These are phyloP conservation scores for Aphelenchoides avenae DNA, from an alignment of 1,140 invertebrate species.

Conservation along the genomic window DNA sequence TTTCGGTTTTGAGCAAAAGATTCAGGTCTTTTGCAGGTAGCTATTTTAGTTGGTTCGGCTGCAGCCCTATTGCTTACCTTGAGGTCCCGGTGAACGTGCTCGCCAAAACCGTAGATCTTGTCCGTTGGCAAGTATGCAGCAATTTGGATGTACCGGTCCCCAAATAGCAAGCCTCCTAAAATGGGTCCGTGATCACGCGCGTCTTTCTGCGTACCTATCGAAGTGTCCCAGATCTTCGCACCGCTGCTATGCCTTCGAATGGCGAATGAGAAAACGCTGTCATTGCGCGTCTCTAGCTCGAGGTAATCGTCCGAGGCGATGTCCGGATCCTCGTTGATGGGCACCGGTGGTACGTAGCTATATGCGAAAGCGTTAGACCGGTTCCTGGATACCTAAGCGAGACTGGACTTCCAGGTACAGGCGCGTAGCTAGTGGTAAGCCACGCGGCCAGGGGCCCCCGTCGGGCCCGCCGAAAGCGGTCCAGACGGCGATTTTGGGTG, in stretches of 20 bases:
- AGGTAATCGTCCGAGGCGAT: slow-evolving; percentile 24
- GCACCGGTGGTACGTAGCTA: slow-evolving; percentile 14
- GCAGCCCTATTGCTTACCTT: no score
- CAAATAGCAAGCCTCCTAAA: slow-evolving; percentile 64
- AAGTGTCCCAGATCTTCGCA: slow-evolving; percentile 67
- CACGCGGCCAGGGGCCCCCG: no score
- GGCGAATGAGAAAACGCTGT: slow-evolving; percentile 27
- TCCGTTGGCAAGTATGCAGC: slow-evolving; percentile 69
- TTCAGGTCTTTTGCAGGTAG: no score
- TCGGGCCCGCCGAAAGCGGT: no score
- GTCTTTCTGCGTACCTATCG: slow-evolving; percentile 69
- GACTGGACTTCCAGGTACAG: no score
- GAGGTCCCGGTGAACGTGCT: slow-evolving; percentile 65
- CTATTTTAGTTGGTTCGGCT: no score
- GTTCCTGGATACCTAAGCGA: no score
- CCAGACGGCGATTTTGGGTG: no score
- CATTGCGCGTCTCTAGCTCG: slow-evolving; percentile 9
- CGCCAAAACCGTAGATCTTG: slow-evolving; percentile 78
- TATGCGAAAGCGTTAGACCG: no score
- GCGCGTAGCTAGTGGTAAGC: no score
- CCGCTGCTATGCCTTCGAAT: slow-evolving; percentile 27
- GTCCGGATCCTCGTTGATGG: slow-evolving; percentile 5
- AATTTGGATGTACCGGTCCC: slow-evolving; percentile 79
- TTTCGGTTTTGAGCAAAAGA: no score
- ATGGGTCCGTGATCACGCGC: slow-evolving; percentile 5